Percentiles rank a stretch among this genome's conserved stretches.
These are phyloP conservation scores for Daphoenositta chrysoptera DNA, from an alignment of 2,113 vertebrate genomes.

Conservation along the genomic window DNA sequence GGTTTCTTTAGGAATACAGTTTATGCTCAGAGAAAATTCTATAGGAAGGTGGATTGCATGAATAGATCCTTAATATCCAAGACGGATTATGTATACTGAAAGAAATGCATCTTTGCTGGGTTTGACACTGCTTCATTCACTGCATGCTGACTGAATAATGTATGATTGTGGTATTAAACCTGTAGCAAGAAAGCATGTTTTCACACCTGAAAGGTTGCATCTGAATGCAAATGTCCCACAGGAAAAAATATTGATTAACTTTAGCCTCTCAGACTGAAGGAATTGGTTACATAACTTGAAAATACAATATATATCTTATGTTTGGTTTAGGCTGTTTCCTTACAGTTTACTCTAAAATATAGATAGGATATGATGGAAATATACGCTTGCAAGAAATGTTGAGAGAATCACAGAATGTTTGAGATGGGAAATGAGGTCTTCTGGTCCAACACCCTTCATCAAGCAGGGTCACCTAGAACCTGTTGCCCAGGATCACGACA, in stretches of 20 bases:
- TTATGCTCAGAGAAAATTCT: background rate
- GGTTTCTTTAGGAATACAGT: background rate
- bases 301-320: background rate
- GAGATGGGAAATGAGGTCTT: background rate
- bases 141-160: background rate
- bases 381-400: background rate
- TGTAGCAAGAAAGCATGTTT: background rate
- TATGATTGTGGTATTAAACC: background rate
- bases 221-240: background rate
- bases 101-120: background rate
- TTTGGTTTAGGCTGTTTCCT: background rate
- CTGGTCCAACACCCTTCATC: background rate
- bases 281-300: background rate
- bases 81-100: background rate
- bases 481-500: background rate
- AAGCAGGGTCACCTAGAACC: background rate
- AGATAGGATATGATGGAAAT: background rate
- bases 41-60: background rate
- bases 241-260: background rate
- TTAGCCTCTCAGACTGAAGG: background rate
- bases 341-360: background rate
- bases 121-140: background rate
- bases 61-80: background rate
- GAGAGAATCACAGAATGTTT: background rate
- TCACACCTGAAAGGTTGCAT: background rate